A percentile compares a stretch with the other conserved stretches of the same genome.
These are phyloP conservation scores for Brachionus plicatilis DNA, from an alignment of 1,140 invertebrate genomes.

Conservation along the genomic window DNA sequence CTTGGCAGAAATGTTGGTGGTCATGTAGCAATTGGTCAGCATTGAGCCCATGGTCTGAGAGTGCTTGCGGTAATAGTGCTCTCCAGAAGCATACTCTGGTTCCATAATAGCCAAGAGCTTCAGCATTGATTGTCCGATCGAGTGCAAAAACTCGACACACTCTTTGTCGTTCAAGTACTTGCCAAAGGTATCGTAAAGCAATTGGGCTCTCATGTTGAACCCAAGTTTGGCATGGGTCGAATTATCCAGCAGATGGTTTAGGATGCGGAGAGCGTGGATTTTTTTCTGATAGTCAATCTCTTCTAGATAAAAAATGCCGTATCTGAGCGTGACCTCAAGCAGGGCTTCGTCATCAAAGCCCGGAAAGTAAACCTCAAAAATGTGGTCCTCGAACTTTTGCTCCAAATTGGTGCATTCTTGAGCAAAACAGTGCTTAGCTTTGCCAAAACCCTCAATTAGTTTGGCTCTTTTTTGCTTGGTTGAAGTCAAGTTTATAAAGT, in stretches of 20 bases:
- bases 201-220: constrained; percentile 3
- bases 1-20: not conserved
- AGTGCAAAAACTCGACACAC: not conserved
- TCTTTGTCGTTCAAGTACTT: constrained; percentile 19
- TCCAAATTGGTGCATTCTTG: not conserved
- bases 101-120: constrained; percentile 9
- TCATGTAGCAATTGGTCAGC: constrained; percentile 17
- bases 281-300: constrained; percentile 7
- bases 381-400: not conserved
- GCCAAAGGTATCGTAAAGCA: not conserved
- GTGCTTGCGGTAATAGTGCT: constrained; percentile 26
- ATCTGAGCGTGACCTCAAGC: not conserved
- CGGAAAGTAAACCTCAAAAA: not conserved
- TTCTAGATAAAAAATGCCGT: constrained; percentile 16
- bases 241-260: constrained; percentile 12
- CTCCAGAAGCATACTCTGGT: not conserved
- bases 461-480: not conserved
- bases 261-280: not conserved
- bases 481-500: not conserved
- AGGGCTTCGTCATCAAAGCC: constrained; percentile 16
- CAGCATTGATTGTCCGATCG: not conserved
- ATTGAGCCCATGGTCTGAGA: not conserved
- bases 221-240: not conserved
- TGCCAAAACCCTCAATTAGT: not conserved
- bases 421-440: not conserved